Evolutionary conservation across 2,888 invertebrate genomes (phyloP), one percentile per base, ranked within the genome.

Genomic region (Doris montereyensis): DNA sequence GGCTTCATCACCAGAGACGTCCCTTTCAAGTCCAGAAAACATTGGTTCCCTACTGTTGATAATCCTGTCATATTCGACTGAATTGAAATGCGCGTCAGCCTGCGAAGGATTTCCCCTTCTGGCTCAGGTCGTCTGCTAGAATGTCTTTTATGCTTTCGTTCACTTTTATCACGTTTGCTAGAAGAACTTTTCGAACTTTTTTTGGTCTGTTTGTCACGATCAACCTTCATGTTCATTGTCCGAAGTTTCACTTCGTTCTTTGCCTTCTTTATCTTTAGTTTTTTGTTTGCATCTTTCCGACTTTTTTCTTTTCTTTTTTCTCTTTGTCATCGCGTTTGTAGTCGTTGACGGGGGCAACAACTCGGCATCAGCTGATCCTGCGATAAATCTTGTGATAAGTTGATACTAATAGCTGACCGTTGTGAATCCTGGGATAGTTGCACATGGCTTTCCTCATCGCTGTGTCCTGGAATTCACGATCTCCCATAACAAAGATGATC

Each of bases 11-110:
- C 87, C 87, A 21, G 85, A 81, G n/a, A 81, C 82, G 41, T 85
- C 85, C 8, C 80, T 83, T 32, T 85, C 85, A n/a, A 87, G 24
- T 77, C 90, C 90, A 21, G 89, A 89, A 82, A 90, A 90, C 71
- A 90, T 80, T 4, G 87, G 88, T 4, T 89, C 88, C 67, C 87
- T 87, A 71, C 83, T 85, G 82, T 88, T 88, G 71, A 90, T 87
- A 58, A 89, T 84, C 35, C 84, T 80, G 24, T 90, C 89, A 77
- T 83, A 88, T 73, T 90, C 89, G 76, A 87, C 84, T 78, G 85
- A 79, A 52, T 79, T 81, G 60, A 65, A 0, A 67, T 30, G 17
- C 78, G 80, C 17, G 79, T 74, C 13, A 67, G 79, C 32, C 77
- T 77, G 10, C 84, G 77, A 52, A 79, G 75, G 41, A 85, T 86